Base-by-base conservation (phyloP, 2,113 vertebrate species). In the Mugil cephalus region DNA sequence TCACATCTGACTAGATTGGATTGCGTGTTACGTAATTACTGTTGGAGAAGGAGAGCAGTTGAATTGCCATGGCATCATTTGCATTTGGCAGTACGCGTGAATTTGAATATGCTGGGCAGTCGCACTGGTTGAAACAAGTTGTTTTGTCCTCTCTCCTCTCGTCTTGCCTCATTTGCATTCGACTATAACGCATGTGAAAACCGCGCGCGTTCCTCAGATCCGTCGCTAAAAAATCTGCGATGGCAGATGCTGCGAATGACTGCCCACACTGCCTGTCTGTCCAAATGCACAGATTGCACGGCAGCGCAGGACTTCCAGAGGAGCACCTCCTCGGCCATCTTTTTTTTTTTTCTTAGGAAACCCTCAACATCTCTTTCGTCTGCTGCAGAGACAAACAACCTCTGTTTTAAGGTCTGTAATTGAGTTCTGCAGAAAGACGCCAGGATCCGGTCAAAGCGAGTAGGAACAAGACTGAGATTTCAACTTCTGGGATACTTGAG, bases 361-460 rank as follows among this genome's bases (percentile, higher is more conserved):
- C n/a, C n/a, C n/a, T n/a, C 38, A 76, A n/a, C 18, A 59, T 11
- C 38, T 46, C 17, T 72, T 77, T 80, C 69, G 81, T 86, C 77
- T 59, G 21, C 63, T 30, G 15, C 58, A 12, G 19, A 75, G 56
- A 70, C 83, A 62, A 65, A 62, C 63, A 74, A 58, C 54, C 65
- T 52, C 45, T 17, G 69, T 83, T 83, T 67, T 15, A 48, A 68
- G 24, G 71, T 66, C 62, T 72, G 56, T 82, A 88, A 86, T 87
- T 88, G 77, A 74, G 69, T 80, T 84, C 72, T 58, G 52, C 63
- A 70, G 65, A 13, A 56, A 46, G 54, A 50, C 19, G 69, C 60
- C 51, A 64, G 19, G 69, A 72, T 63, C 48, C 52, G 52, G 72
- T 56, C 61, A 24, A 55, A 61, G 39, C 83, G 2, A 72, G 79